Percentiles rank a stretch among this genome's conserved stretches.
Conservation (phyloP, 2,888 invertebrate species). For the Zeuzera pyrina region DNA sequence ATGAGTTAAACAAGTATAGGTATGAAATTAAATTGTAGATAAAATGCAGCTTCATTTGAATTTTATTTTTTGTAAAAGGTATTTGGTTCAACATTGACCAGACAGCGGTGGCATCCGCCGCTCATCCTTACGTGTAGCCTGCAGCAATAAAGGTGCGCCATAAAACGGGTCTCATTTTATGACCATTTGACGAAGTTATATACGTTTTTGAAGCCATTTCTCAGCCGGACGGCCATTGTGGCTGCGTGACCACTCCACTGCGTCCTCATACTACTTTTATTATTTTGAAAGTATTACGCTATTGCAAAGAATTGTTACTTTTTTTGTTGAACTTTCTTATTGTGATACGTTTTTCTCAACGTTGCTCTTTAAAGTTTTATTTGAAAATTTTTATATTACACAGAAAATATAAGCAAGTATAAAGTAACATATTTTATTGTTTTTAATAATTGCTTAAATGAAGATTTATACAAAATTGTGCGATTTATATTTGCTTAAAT, state of each 20-base stretch:
- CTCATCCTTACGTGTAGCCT: constrained; percentile 54
- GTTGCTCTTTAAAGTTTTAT: no score
- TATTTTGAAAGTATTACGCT: constrained; percentile 29
- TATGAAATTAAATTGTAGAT: background rate
- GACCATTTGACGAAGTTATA: constrained; percentile 69
- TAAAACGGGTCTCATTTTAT: constrained; percentile 68
- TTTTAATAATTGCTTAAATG: no score
- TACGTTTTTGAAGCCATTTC: constrained; percentile 64
- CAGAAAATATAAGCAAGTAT: no score
- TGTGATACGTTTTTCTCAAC: no score
- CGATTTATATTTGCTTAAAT: no score
- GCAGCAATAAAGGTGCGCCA: constrained; percentile 64
- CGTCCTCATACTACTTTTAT: constrained; percentile 40
- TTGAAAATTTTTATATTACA: no score
- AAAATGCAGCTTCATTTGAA: background rate
- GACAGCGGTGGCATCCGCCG: constrained; percentile 39
- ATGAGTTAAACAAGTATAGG: background rate
- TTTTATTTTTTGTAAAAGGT: no score
- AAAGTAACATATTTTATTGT: no score
- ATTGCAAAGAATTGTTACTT: constrained; percentile 13
- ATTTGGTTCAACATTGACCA: constrained; percentile 29
- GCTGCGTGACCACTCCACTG: constrained; percentile 46
- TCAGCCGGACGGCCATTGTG: constrained; percentile 54
- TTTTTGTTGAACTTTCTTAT: background rate
- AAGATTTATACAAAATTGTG: no score